Evolutionary conservation across 2,797 vertebrate species (phyloP), one percentile per base, ranked within the genome.

Genomic region (Ficedula albicollis): DNA sequence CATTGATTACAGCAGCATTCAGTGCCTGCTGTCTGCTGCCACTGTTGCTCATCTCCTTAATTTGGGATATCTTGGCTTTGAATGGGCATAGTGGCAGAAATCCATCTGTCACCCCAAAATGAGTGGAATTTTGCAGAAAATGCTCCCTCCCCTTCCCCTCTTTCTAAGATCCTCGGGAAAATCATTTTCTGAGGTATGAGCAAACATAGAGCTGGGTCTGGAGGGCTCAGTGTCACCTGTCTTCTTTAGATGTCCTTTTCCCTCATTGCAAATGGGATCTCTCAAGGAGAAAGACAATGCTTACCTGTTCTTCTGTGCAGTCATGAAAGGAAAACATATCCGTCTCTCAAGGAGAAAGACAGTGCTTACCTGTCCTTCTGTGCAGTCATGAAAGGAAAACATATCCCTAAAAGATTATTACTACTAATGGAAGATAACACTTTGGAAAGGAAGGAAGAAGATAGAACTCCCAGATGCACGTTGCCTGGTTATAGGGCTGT

Each of bases 81-180:
- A 44, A 9, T 8, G 14, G 43, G 4, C 3, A 0, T 29, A 55
- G 73, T 27, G 63, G 48, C 80, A 94, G 67, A 84, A 84, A 38
- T 66, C 34, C 36, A 49, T 19, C 73, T 56, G 67, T 82, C 59
- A 69, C 18, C 21, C 41, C 52, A 69, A 88, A 66, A 75, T 39
- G 3, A 78, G 30, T 10, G 72, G 6, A 75, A 62, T 44, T 27
- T 44, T 78, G 46, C 0, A 13, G 41, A 32, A 88, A 81, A 54
- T 3, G 2, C 6, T 73, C 11, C 2, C 2, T 48, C 15, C 13
- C 17, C n/a, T 6, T 67, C n/a, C 4, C 5, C 0, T 5, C 5
- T 38, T 5, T 12, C 17, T 23, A 19, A 36, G 52, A 30, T 29
- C 26, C 60, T 43, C 6, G 1, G 10, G 30, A 68, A 77, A 83